Evolutionary conservation across 2,888 invertebrate species (phyloP), one percentile per base, ranked within the genome.

Genomic region (Drosophila paranaensis): DNA sequence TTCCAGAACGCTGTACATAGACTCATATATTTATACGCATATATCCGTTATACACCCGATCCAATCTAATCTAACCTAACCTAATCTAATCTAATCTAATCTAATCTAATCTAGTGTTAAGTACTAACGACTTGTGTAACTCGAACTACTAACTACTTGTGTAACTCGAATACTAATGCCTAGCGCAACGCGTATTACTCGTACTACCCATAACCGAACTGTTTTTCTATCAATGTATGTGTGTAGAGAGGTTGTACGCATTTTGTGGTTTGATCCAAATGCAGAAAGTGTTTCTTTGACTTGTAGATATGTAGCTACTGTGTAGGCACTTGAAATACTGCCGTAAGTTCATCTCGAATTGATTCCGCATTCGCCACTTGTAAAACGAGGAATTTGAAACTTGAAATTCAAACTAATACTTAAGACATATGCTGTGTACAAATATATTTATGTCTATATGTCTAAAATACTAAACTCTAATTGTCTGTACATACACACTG

Each of bases 391-490:
- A 87, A 87, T 83, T 88, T 75, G 67, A 66, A 33, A 64, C 33
- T 68, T 62, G 42, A 79, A 74, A 69, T 71, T 64, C 66, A 48
- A 74, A 77, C 71, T 72, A 73, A 67, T 51, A 53, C 60, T 57
- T 37, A 75, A 73, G 46, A 72, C 65, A 87, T 86, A 89, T 79
- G 70, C 81, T 84, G 74, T 90, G 85, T 86, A 86, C 85, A 86
- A 86, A 90, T 90, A 71, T 76, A 82, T 30, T 16, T 82, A 85
- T 76, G 74, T 82, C 51, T 89, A 27, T 20, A 77, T 88, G 74
- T 85, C 74, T 82, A 74, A 74, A 72, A 66, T 70, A 83, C 72
- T 69, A 60, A 50, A 57, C 39, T n/a, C 57, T 45, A 62, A 45
- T 39, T 55, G 57, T 61, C 57, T 77, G 82, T 81, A 57, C 25